phyloP scores from a whole-genome alignment of 2,797 vertebrate species.

The Mormyrus proboscirostris region DNA sequence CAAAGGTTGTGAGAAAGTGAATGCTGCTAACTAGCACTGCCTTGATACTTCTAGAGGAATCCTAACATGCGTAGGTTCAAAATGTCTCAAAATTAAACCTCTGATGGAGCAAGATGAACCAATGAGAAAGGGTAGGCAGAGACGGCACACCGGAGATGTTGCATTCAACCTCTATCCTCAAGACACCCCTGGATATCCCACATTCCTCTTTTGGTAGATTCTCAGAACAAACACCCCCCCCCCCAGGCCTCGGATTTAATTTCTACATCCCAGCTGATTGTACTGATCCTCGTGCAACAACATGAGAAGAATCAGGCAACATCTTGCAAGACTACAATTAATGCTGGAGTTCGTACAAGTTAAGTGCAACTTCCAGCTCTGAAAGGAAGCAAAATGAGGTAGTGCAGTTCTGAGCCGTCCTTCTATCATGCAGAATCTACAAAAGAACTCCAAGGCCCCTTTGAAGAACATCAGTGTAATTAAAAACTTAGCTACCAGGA shows the following conservation, averaged over 20 bases:
- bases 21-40: background rate
- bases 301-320: background rate
- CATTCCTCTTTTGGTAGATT: background rate
- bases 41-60: background rate
- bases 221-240: background rate
- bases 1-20: background rate
- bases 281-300: background rate
- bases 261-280: background rate
- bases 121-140: conserved; percentile 21
- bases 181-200: background rate
- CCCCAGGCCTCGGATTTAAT: background rate
- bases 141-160: background rate
- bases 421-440: background rate
- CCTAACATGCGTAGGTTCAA: background rate
- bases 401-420: background rate
- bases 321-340: background rate
- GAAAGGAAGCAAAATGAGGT: background rate
- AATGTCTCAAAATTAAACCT: background rate
- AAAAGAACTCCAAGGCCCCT: background rate
- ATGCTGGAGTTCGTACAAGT: background rate
- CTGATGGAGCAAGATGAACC: background rate
- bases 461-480: background rate
- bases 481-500: background rate
- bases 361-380: background rate
- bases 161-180: background rate